phyloP scores from a whole-genome alignment of 2,797 vertebrate species.

The Tympanoctomys barrerae region DNA sequence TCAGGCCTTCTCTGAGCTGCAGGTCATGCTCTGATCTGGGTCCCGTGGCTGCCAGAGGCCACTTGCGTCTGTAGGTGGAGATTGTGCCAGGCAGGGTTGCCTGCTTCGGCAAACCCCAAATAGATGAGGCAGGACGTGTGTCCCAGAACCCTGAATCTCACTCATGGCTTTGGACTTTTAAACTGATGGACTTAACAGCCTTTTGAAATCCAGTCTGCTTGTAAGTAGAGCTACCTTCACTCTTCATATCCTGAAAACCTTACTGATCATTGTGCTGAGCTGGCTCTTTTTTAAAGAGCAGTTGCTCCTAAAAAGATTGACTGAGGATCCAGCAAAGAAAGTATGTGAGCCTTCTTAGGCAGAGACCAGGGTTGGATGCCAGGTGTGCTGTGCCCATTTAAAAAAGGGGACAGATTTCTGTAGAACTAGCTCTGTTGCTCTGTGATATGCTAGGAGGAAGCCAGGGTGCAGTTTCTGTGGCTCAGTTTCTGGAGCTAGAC shows the following conservation, averaged over 20 bases:
- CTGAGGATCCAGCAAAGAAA: slow-evolving; percentile 53
- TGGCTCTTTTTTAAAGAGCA: slow-evolving; percentile 43
- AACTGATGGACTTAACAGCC: slow-evolving; percentile 28
- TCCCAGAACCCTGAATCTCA: slow-evolving; percentile 19
- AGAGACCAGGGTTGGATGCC: too few relatives aligned
- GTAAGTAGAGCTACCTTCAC: slow-evolving; percentile 39
- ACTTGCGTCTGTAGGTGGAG: slow-evolving; percentile 71
- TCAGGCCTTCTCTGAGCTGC: slow-evolving; percentile 46
- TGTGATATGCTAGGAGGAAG: neutral
- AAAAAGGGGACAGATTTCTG: neutral
- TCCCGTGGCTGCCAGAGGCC: slow-evolving; percentile 24
- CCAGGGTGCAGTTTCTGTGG: fast-evolving
- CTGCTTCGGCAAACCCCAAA: slow-evolving; percentile 26
- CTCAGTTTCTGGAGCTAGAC: too few relatives aligned
- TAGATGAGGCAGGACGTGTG: neutral
- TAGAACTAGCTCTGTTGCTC: neutral
- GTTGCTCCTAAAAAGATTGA: slow-evolving; percentile 46
- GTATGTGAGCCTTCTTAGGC: neutral
- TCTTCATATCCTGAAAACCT: slow-evolving; percentile 53
- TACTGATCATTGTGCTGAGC: slow-evolving; percentile 9
- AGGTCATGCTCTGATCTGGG: neutral
- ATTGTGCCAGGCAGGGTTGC: slow-evolving; percentile 61
- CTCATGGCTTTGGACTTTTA: slow-evolving; percentile 11
- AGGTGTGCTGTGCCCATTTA: neutral
- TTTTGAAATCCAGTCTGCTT: slow-evolving; percentile 56